Evolutionary conservation across 2,113 vertebrate genomes (phyloP), one percentile per base, ranked within the genome.

Genomic region (Nerophis lumbriciformis): DNA sequence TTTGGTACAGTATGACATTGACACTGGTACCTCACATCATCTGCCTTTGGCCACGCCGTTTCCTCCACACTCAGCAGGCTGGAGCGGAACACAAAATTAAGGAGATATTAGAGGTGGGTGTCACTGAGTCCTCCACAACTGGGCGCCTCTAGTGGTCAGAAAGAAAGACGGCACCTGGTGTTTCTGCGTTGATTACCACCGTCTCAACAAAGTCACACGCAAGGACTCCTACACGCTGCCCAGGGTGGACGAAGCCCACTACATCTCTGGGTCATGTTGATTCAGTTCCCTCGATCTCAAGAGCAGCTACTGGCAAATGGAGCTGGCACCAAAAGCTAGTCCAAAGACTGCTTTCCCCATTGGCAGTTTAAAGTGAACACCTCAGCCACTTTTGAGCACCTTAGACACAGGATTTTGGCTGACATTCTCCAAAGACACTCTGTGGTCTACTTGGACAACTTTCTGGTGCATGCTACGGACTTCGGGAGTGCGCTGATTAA

Each of bases 191-290:
- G 38, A 57, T 5, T 57, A 57, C 2, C 7, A n/a, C 0, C 55
- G 8, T 8, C 38, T 57, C n/a, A 57, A 57, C n/a, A 1, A 14
- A 1, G 5, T 57, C 54, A 57, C 39, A 2, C 11, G 5, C 4
- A 59, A 59, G 19, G 56, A 59, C 56, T 59, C 56, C 4, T 59
- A 59, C 8, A 42, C 42, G 5, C 19, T 59, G 1, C 57, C 16
- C 1, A 42, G 42, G 6, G 28, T 59, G 0, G 16, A 59, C 6
- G 15, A 59, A 5, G n/a, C 57, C 0, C 57, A 44, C n/a, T 58
- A 59, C 8, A 39, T 47, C 7, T 1, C 5, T 1, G n/a, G 42
- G 10, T 59, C 19, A 10, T 28, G 39, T 16, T 59, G 16, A 42
- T 59, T 59, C 44, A 59, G 57, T 12, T 47, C 57, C 1, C 39